Conservation (phyloP, 2,113 vertebrate species). For the Sus scrofa region T2T-Sscrofa CM000819.6:83037001-83037500, state of each 20-base stretch:
- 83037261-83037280: neutral
- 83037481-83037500: neutral
- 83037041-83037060: neutral
- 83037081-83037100: neutral
- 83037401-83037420: neutral
- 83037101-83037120: neutral
- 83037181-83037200: neutral
- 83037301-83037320: neutral
- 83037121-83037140: neutral
- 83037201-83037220: neutral
- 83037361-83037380: neutral
- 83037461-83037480: neutral
- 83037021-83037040: neutral
- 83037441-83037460: neutral
- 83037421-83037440: neutral
- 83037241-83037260: neutral
- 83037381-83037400: neutral
- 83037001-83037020: neutral
- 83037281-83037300: neutral
- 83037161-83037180: neutral
- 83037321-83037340: neutral
- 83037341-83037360: neutral
- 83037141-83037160: neutral
- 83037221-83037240: neutral
- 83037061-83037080: neutral